Conservation (phyloP, 2,113 vertebrate genomes). For the Pseudorectes ferrugineus region DNA sequence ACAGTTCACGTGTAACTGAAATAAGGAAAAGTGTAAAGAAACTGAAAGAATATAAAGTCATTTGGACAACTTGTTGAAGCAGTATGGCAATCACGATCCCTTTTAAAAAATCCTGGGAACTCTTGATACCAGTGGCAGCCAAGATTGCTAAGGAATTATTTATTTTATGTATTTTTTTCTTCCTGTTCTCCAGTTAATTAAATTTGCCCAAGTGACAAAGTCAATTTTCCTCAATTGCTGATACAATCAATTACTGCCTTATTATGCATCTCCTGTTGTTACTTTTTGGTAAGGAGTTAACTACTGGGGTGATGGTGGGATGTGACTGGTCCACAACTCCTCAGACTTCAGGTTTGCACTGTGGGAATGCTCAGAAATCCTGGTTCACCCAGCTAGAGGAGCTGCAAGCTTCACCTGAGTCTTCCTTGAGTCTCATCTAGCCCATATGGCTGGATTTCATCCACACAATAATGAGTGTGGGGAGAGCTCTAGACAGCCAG, state of each 20-base stretch:
- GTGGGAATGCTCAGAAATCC: not conserved
- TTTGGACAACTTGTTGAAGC: not conserved
- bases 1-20: not conserved
- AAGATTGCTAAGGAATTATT: not conserved
- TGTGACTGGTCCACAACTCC: not conserved
- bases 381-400: not conserved
- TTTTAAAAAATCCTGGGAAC: not conserved
- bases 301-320: accelerated
- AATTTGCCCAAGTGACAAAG: not conserved
- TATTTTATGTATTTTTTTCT: not conserved
- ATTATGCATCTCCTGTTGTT: too few relatives aligned
- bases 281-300: not conserved
- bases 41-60: not conserved
- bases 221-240: not conserved
- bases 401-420: not conserved
- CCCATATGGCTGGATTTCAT: not conserved
- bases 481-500: not conserved
- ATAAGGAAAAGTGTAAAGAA: not conserved
- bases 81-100: not conserved
- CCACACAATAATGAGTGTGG: not conserved
- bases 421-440: not conserved
- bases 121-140: not conserved
- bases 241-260: not conserved
- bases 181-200: not conserved
- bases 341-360: not conserved